A percentile compares a stretch with the other conserved stretches of the same genome.
These are phyloP conservation scores for Euphydryas editha DNA, from an alignment of 2,888 invertebrate genomes.

Conservation along the genomic window DNA sequence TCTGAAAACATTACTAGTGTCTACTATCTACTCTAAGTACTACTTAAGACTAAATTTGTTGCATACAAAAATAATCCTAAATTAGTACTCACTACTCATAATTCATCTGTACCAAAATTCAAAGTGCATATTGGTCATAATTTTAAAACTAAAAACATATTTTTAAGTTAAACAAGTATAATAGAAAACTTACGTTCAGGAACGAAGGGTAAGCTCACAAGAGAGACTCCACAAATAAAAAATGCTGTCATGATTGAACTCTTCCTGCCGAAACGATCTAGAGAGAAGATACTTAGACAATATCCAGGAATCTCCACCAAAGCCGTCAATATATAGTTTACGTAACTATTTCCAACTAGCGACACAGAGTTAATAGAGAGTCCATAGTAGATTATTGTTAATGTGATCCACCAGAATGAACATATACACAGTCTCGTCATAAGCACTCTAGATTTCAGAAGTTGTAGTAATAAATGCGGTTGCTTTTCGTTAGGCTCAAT, in stretches of 20 bases:
- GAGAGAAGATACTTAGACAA: slow-evolving; percentile 79
- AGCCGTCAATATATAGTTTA: slow-evolving; percentile 88
- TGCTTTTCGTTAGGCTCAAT: slow-evolving; percentile 30
- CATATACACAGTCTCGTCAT: slow-evolving; percentile 83
- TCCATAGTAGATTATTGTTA: slow-evolving; percentile 91
- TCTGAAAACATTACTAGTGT: slow-evolving; percentile 51
- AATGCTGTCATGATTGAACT: slow-evolving; percentile 83
- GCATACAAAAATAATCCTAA: too few relatives aligned
- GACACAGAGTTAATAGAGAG: slow-evolving; percentile 90
- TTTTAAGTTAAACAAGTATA: too few relatives aligned
- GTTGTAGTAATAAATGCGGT: slow-evolving; percentile 56
- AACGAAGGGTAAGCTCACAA: slow-evolving; percentile 83
- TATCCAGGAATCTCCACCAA: slow-evolving; percentile 87
- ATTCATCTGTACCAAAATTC: too few relatives aligned
- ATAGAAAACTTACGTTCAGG: slow-evolving; percentile 78
- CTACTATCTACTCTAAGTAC: slow-evolving; percentile 33
- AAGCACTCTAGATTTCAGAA: slow-evolving; percentile 71
- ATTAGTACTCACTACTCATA: too few relatives aligned
- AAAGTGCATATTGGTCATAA: too few relatives aligned
- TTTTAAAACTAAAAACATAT: too few relatives aligned
- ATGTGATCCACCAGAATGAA: slow-evolving; percentile 91
- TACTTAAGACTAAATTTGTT: background rate
- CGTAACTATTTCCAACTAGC: slow-evolving; percentile 88
- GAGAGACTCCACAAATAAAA: slow-evolving; percentile 81
- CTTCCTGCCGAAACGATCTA: slow-evolving; percentile 85